Evolutionary conservation across 2,113 vertebrate species (phyloP).

Genomic region (Sarotherodon lohbergeri): DNA sequence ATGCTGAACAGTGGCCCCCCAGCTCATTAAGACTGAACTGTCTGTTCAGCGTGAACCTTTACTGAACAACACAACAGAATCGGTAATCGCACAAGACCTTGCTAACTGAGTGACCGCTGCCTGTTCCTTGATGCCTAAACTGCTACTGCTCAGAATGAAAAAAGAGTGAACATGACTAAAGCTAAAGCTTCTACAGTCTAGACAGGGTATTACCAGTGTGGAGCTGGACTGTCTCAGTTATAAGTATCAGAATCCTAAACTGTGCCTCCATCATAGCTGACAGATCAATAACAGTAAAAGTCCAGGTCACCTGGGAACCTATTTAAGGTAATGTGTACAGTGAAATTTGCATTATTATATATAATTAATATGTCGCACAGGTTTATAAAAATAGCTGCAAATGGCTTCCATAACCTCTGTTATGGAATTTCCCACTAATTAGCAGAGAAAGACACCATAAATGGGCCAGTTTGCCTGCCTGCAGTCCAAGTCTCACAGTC

Average conservation of each 20-base stretch:
- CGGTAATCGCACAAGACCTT: neutral
- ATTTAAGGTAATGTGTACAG: neutral
- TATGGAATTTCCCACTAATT: neutral
- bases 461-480: neutral
- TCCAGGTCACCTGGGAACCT: neutral
- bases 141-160: neutral
- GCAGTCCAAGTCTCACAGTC: too few relatives aligned
- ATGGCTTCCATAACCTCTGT: neutral
- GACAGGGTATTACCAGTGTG: neutral
- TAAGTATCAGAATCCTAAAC: neutral
- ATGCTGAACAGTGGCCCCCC: neutral
- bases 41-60: neutral
- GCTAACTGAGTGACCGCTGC: neutral
- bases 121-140: too few relatives aligned
- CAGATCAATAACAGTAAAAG: neutral
- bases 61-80: neutral
- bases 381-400: neutral
- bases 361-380: neutral
- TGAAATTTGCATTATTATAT: neutral
- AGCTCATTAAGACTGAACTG: neutral
- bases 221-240: neutral
- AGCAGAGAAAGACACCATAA: neutral
- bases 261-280: neutral
- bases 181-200: neutral
- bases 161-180: neutral